These are phyloP conservation scores for Lithosia quadra DNA, from an alignment of 2,888 invertebrate genomes.

Conservation along the genomic window DNA sequence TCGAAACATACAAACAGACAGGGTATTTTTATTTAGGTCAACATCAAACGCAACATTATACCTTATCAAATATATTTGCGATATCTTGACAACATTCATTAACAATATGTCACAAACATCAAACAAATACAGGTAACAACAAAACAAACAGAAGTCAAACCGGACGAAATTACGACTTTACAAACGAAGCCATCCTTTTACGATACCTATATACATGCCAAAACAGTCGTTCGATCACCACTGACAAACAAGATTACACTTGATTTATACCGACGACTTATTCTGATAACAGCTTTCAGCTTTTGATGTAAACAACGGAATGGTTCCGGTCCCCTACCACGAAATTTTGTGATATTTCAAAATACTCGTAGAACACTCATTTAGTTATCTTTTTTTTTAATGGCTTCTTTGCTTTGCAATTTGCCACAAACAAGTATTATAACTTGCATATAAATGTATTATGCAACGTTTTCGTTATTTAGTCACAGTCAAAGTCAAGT, in stretches of 20 bases:
- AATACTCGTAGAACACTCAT: background rate
- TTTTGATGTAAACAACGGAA: conserved; percentile 75
- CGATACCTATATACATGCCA: conserved; percentile 47
- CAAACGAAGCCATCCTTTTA: conserved; percentile 30
- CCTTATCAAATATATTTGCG: background rate
- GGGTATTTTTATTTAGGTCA: background rate
- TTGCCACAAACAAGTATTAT: too few species aligned
- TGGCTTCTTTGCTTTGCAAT: too few species aligned
- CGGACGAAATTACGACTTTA: conserved; percentile 29
- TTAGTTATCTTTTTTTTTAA: background rate
- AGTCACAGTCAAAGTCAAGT: too few species aligned
- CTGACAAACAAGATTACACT: conserved; percentile 73
- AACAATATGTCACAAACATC: conserved; percentile 9
- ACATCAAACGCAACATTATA: background rate
- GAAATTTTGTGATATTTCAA: background rate
- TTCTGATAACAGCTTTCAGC: conserved; percentile 74
- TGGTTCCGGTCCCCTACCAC: conserved; percentile 43
- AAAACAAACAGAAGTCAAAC: conserved; percentile 15
- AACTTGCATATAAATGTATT: too few species aligned
- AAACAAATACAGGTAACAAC: conserved; percentile 16
- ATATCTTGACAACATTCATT: conserved; percentile 11
- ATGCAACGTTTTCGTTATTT: too few species aligned
- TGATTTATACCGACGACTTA: conserved; percentile 74
- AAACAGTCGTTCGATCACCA: conserved; percentile 67
- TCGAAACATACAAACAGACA: background rate